Percentiles rank a stretch among this genome's conserved stretches.
Evolutionary conservation across 2,888 invertebrate genomes (phyloP).

Genomic region (Gortyna flavago): DNA sequence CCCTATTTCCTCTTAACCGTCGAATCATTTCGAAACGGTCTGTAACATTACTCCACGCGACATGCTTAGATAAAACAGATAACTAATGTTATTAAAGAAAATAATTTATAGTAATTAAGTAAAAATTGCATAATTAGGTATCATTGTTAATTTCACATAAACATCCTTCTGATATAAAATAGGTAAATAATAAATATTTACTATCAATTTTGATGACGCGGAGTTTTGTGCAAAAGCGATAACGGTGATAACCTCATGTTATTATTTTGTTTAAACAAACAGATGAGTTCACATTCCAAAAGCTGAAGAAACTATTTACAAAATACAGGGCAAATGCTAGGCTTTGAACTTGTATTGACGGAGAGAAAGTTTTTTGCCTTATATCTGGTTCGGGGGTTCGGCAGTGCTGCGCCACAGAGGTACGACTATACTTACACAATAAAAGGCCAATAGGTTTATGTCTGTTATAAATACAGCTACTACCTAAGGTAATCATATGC

Average conservation of each 20-base stretch:
- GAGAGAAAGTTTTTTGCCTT: neutral
- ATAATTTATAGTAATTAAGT: neutral
- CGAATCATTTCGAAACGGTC: neutral
- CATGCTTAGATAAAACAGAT: slow-evolving; percentile 13
- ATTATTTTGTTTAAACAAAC: slow-evolving; percentile 26
- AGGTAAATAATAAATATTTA: slow-evolving; percentile 15
- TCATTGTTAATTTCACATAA: neutral
- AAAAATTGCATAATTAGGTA: neutral
- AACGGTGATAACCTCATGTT: slow-evolving; percentile 37
- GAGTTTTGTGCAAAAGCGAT: slow-evolving; percentile 30
- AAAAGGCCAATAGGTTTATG: neutral
- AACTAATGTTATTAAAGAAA: neutral
- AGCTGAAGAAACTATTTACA: slow-evolving; percentile 17
- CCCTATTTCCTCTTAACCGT: no score
- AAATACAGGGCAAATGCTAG: slow-evolving; percentile 3
- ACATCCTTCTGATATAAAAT: neutral
- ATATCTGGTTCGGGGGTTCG: neutral
- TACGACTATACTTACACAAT: neutral
- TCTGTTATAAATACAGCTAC: neutral
- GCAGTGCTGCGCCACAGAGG: neutral
- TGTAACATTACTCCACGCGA: neutral
- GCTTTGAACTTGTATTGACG: slow-evolving; percentile 17
- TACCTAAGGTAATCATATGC: no score
- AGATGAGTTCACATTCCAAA: slow-evolving; percentile 14
- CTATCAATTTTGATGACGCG: slow-evolving; percentile 1